Percentiles rank a stretch among this genome's conserved stretches.
These are phyloP conservation scores for Callithrix jacchus DNA, from an alignment of 2,113 vertebrate species.

Conservation along the genomic window DNA sequence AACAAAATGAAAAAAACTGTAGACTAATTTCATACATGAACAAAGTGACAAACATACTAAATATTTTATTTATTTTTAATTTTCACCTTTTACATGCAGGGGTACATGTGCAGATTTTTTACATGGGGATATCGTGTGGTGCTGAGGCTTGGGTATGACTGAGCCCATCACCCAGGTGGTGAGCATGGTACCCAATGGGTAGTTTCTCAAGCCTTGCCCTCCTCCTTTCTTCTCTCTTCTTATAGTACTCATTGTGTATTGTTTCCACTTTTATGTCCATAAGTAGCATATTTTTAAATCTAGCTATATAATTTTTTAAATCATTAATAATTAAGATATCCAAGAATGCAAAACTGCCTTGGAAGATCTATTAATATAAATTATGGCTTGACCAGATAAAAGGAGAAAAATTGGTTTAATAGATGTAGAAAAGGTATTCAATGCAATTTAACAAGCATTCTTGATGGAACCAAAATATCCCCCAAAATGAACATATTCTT, in stretches of 20 bases:
- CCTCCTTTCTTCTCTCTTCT: no score
- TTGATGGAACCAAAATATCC: neutral
- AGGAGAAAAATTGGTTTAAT: neutral
- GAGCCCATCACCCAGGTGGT: no score
- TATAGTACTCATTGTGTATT: no score
- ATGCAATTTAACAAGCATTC: neutral
- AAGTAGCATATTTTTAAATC: neutral
- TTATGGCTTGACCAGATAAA: neutral
- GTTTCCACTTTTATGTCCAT: no score
- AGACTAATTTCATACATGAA: neutral
- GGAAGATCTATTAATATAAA: neutral
- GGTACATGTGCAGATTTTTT: no score
- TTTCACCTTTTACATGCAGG: no score
- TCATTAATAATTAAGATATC: neutral
- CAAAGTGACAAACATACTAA: neutral
- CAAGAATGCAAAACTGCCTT: neutral
- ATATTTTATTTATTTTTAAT: neutral
- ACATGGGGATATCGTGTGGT: no score
- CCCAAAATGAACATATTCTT: neutral
- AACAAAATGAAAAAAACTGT: constrained; percentile 19
- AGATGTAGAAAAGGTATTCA: neutral
- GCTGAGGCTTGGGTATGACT: no score
- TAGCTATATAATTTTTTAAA: neutral
- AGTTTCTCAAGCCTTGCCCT: no score
- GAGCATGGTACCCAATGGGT: no score